Base-by-base conservation (phyloP, 1,140 invertebrate genomes). In the Idris sp. region DNA sequence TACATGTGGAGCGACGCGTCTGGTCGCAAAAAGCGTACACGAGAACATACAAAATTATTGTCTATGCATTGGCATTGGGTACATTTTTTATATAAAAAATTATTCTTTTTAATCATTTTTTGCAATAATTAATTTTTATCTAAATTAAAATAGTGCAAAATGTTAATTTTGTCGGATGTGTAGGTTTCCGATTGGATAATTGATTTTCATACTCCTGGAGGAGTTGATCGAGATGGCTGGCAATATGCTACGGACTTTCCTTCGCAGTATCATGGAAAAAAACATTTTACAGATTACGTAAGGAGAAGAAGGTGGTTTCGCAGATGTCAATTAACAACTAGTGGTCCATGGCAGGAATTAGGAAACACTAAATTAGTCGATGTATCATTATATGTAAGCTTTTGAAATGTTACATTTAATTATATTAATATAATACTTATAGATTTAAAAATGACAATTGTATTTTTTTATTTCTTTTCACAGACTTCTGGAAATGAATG, bases 221-320 rank as follows among this genome's bases (percentile, higher is more conserved):
- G 95, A 0, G 94, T 95, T 0, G 96, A 97, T 86, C 90, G 90
- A 53, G 94, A 97, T 74, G 96, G 96, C 1, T 98, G 96, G 96
- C 96, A 97, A 83, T 97, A 97, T 88, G 95, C 96, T 1, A 93
- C 94, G 1, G 96, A 97, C 86, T 97, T 97, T 84, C 95, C 95
- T 4, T 91, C 92, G 0, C 90, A 91, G 14, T 97, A 95, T 85
- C 96, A 97, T 83, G 91, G 91, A 0, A 91, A 93, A 74, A 96
- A 96, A 83, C 89, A 93, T 49, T 92, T 97, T 62, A 96, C 94
- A 0, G 96, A 97, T 87, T 95, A 95, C 80, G 95, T 97, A 0
- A 89, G 96, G 51, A 89, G 96, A 16, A 88, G 96, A 33, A 88
- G 94, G 36, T 97, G 96, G 96, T 92, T 93, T 74, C 91, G 96